Conservation (phyloP, 2,888 invertebrate genomes). For the Strigamia maritima region DNA sequence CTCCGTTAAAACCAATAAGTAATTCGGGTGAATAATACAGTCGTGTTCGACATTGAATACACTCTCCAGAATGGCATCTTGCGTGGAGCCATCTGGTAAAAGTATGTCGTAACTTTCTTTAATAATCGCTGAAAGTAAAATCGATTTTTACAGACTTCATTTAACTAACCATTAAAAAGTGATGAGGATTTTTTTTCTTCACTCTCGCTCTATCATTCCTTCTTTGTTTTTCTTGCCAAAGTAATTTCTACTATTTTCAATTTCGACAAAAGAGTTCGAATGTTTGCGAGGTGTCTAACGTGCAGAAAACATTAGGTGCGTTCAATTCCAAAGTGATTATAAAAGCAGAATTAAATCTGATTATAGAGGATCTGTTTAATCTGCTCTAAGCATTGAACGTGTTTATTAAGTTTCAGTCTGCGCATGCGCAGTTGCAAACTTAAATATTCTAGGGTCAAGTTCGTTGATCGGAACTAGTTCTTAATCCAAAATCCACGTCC, state of each 20-base stretch:
- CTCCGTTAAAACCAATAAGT: not conserved
- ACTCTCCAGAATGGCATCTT: slow-evolving; percentile 6
- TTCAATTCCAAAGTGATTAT: too few species aligned
- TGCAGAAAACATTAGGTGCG: too few species aligned
- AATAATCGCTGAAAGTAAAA: slow-evolving; percentile 19
- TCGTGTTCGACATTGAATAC: slow-evolving; percentile 20
- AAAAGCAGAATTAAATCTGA: too few species aligned
- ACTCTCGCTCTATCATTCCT: not conserved
- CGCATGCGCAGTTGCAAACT: too few species aligned
- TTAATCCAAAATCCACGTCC: too few species aligned
- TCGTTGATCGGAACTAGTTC: too few species aligned
- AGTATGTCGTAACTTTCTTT: slow-evolving; percentile 19
- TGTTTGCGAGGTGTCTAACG: too few species aligned
- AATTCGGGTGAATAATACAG: not conserved
- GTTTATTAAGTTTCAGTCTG: too few species aligned
- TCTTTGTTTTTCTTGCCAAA: not conserved
- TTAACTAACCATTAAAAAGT: slow-evolving; percentile 19
- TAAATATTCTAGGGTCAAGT: too few species aligned
- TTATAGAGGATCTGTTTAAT: too few species aligned
- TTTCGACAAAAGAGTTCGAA: not conserved
- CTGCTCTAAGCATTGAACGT: too few species aligned
- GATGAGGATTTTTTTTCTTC: not conserved
- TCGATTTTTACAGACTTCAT: slow-evolving; percentile 14
- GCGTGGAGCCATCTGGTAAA: slow-evolving; percentile 16
- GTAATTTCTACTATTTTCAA: slow-evolving; percentile 4